Evolutionary conservation across 2,113 vertebrate genomes (phyloP), one percentile per base, ranked within the genome.

Genomic region (Triplophysa rosa): DNA sequence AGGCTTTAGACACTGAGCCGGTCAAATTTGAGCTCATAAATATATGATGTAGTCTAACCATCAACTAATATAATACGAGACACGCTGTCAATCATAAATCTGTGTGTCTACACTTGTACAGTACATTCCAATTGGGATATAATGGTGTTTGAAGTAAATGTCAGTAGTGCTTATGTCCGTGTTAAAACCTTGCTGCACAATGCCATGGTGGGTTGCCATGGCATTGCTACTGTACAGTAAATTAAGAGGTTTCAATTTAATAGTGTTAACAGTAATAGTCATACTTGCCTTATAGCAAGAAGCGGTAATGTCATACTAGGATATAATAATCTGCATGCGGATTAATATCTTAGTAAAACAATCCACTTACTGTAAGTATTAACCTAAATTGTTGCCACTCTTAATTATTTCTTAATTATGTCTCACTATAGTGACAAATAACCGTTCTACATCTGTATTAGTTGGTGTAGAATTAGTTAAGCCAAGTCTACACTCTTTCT

Each of bases 1-100:
- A 8, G 33, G 33, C 33, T 8, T 37, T 37, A 87, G 83, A 88
- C 84, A 89, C 84, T 85, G 83, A 76, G 54, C 64, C 12, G 66
- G 54, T 81, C 82, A 69, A 52, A 69, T 72, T 62, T 45, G 45
- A 16, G 58, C 80, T 68, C 17, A 45, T 71, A 56, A 74, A 81
- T 81, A 68, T 2, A 12, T 45, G 2, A 12, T 45, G 42, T 45
- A 75, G 71, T 49, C 42, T 67, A 75, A 61, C 64, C 45, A 17
- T 61, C 62, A 67, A 40, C 19, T 12, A 62, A 24, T 69, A 59
- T 17, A 80, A 80, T 29, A 64, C 63, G 40, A 61, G 47, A 40
- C 24, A 19, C 9, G n/a, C 8, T n/a, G 19, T 10, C 54, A 21
- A n/a, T 58, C 19, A n/a, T 63, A 17, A 24, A 67, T 66, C 26